Evolutionary conservation across 2,888 invertebrate genomes (phyloP), one percentile per base, ranked within the genome.

Genomic region (Rhagonycha fulva): DNA sequence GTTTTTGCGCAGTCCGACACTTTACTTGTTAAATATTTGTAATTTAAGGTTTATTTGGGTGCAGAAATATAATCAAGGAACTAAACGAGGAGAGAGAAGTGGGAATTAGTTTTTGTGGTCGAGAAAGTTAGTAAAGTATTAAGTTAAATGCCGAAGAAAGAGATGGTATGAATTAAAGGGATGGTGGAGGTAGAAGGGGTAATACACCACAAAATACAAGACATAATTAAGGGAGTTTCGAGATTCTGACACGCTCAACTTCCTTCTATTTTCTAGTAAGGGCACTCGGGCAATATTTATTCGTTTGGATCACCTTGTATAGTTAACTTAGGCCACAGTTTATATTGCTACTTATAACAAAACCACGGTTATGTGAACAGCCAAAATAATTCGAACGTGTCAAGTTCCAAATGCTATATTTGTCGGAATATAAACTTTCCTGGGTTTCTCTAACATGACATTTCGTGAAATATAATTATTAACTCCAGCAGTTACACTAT

Each of bases 131-230:
- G 30, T 47, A 73, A 71, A 74, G 69, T 71, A 26, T 32, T 30
- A 76, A 69, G 63, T 68, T 47, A 72, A 70, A 72, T 24, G 72
- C 26, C 26, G 19, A 68, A 26, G 74, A 74, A 63, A 68, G 63
- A 47, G 76, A 76, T 28, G 47, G 74, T 66, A 70, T 14, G 60
- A 26, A 60, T 28, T 71, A 76, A 77, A 79, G 76, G 76, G 75
- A 79, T 76, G 76, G 78, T 62, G 71, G 71, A 77, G 79, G 78
- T 76, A 78, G 79, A 81, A 80, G 78, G 79, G 80, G 74, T 79
- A 80, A 78, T 78, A 77, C 76, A 77, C 75, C 80, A 74, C 79
- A 78, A 80, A 79, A 78, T 79, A 79, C 76, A 77, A 79, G 76
- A 76, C 74, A 79, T 78, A 79, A 79, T 79, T 79, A 79, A 80